phyloP scores from a whole-genome alignment of 2,888 invertebrate species.

The Hoplodrina blanda region DNA sequence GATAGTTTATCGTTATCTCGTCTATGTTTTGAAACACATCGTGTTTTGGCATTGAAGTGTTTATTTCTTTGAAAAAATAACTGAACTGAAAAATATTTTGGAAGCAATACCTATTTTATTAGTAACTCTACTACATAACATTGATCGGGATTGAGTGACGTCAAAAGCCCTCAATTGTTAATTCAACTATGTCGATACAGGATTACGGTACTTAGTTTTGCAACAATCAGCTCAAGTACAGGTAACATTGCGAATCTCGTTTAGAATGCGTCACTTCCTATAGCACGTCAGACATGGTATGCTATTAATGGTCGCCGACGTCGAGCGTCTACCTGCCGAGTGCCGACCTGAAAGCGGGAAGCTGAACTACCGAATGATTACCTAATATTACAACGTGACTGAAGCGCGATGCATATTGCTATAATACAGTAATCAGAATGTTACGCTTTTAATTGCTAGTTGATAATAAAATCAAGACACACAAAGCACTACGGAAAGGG shows the following conservation, averaged over 20 bases:
- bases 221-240: constrained; percentile 47
- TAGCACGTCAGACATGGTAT: constrained; percentile 40
- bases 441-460: too few relatives aligned
- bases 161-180: constrained; percentile 50
- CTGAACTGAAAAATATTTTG: constrained; percentile 5
- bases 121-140: constrained; percentile 15
- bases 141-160: constrained; percentile 33
- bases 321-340: constrained; percentile 5
- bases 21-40: constrained; percentile 43
- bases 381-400: constrained; percentile 11
- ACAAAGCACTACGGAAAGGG: too few relatives aligned
- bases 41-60: constrained; percentile 35
- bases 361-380: constrained; percentile 16
- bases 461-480: too few relatives aligned
- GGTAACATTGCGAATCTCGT: constrained; percentile 31
- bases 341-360: constrained; percentile 12
- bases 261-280: constrained; percentile 57
- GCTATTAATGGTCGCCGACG: constrained; percentile 45
- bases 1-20: constrained; percentile 62
- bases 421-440: background rate
- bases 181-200: constrained; percentile 48
- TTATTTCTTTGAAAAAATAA: constrained; percentile 25
- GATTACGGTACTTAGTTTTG: constrained; percentile 36
- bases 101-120: constrained; percentile 9
- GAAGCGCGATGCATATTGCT: background rate